A percentile compares a stretch with the other conserved stretches of the same genome.
These are phyloP conservation scores for Halcyon senegalensis DNA, from an alignment of 2,113 vertebrate genomes.

Conservation along the genomic window DNA sequence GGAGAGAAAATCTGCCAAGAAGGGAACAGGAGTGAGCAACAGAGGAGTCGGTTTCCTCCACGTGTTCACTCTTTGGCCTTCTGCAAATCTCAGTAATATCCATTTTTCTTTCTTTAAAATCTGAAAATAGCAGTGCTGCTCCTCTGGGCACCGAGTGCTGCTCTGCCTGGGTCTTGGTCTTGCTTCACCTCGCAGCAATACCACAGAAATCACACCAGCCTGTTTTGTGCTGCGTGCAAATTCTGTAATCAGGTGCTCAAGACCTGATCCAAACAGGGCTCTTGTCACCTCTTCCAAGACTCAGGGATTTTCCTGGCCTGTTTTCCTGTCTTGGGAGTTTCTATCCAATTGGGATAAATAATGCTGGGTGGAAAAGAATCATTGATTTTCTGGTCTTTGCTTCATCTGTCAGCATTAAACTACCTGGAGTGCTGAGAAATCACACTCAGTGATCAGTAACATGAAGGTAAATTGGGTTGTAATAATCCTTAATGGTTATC, in stretches of 20 bases:
- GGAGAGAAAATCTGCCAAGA: not conserved
- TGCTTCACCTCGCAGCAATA: no score
- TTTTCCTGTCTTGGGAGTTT: not conserved
- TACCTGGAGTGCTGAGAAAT: not conserved
- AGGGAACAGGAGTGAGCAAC: not conserved
- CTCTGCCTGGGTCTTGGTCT: not conserved
- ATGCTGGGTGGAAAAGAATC: not conserved
- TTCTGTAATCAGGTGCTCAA: not conserved
- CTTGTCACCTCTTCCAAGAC: not conserved
- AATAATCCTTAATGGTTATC: not conserved
- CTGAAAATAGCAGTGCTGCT: not conserved
- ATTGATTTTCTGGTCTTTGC: not conserved
- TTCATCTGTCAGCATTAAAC: not conserved
- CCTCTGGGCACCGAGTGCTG: not conserved
- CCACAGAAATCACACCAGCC: not conserved
- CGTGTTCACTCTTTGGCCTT: not conserved
- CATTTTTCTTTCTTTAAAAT: not conserved
- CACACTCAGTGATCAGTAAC: not conserved
- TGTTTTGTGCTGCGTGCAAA: fast-evolving
- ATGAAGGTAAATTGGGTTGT: not conserved
- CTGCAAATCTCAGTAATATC: not conserved
- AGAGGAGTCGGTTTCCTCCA: not conserved
- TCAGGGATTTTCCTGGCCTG: not conserved
- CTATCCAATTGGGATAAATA: not conserved
- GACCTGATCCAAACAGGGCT: not conserved